phyloP scores from a whole-genome alignment of 2,888 invertebrate species.

The Coenonympha arcania region DNA sequence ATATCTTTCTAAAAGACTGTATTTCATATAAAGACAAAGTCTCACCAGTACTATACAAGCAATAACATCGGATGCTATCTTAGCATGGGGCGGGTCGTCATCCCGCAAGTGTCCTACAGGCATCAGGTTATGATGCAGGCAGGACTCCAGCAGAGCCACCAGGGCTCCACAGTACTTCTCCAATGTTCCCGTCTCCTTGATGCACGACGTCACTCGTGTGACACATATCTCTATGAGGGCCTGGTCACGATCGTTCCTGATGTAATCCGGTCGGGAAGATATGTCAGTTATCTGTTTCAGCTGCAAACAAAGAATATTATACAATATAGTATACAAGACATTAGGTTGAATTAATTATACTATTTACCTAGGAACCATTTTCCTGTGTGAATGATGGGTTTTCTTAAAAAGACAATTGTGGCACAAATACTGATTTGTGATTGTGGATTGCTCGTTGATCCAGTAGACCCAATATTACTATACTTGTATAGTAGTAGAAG shows the following conservation, averaged over 20 bases:
- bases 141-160: constrained; percentile 88
- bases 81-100: constrained; percentile 95
- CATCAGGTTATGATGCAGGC: constrained; percentile 90
- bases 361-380: no score
- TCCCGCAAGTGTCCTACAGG: constrained; percentile 78
- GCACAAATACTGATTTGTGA: no score
- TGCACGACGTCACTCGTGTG: constrained; percentile 90
- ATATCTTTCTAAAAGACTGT: no score
- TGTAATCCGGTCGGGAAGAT: constrained; percentile 86
- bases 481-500: no score
- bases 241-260: constrained; percentile 91
- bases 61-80: constrained; percentile 95
- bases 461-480: no score
- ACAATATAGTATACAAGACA: no score
- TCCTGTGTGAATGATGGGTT: no score
- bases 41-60: constrained; percentile 94
- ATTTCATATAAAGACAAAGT: no score
- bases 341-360: no score
- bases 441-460: no score
- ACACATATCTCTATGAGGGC: constrained; percentile 96
- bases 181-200: constrained; percentile 89
- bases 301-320: constrained; percentile 44
- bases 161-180: constrained; percentile 89
- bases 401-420: no score
- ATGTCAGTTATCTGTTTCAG: constrained; percentile 85